A percentile compares a stretch with the other conserved stretches of the same genome.
Conservation (phyloP, 1,140 invertebrate genomes). For the Holotrichia oblita region DNA sequence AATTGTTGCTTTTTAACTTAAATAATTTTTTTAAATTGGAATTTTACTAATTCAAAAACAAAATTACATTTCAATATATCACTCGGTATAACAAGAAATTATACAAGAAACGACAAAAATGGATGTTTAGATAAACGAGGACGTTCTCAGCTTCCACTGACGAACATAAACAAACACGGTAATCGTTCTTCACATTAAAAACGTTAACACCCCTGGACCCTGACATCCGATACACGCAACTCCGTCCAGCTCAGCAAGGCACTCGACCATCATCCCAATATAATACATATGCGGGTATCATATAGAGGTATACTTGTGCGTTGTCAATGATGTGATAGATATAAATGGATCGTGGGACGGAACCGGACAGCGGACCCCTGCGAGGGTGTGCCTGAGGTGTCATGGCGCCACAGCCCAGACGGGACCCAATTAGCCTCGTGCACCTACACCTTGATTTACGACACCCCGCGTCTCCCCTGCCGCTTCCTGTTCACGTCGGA, state of each 20-base stretch:
- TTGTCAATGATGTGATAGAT: slow-evolving; percentile 47
- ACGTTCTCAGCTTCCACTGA: not conserved
- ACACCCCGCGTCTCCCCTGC: slow-evolving; percentile 48
- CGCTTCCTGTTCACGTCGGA: slow-evolving; percentile 52
- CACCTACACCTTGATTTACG: slow-evolving; percentile 57
- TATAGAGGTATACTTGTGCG: not conserved
- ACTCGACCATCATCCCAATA: not conserved
- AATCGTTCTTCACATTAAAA: slow-evolving; percentile 39
- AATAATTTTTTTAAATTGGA: too few species aligned
- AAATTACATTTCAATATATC: too few species aligned
- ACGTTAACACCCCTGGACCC: slow-evolving; percentile 44
- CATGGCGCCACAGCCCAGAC: slow-evolving; percentile 56
- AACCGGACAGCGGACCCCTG: slow-evolving; percentile 40
- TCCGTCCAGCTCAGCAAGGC: not conserved
- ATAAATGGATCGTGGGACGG: slow-evolving; percentile 48
- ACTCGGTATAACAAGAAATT: too few species aligned
- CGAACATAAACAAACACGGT: slow-evolving; percentile 31
- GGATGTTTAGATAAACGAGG: not conserved
- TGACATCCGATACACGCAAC: slow-evolving; percentile 42
- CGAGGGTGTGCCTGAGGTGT: slow-evolving; percentile 49
- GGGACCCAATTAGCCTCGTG: slow-evolving; percentile 55
- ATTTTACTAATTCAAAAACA: too few species aligned
- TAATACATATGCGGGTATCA: not conserved
- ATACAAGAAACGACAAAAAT: too few species aligned
- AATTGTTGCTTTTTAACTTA: too few species aligned